Evolutionary conservation across 2,797 vertebrate genomes (phyloP), one percentile per base, ranked within the genome.

Genomic region (Coccyzus lansbergi): DNA sequence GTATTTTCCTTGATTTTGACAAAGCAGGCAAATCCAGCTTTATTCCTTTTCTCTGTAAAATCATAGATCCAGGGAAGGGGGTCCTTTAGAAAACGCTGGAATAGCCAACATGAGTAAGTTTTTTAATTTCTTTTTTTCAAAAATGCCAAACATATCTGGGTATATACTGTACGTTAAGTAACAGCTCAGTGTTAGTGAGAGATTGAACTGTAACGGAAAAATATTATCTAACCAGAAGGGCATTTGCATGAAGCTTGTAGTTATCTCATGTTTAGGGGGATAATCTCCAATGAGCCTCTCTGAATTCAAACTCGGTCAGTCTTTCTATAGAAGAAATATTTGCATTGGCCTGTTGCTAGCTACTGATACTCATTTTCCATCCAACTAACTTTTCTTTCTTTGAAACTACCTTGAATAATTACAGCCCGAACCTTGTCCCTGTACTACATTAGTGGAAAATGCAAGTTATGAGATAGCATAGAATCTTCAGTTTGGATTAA

Each of bases 321-420:
- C 48, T 89, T 26, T 59, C 59, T 82, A 31, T 49, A 46, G 51
- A 64, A 62, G 65, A 83, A 78, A 78, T 59, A 64, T 62, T 81
- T 91, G 34, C 85, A 28, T 48, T 93, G 58, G 70, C 16, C n/a
- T 69, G 0, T 58, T 86, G 89, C 82, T 89, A 34, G 34, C 0
- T 2, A 64, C 34, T 62, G 82, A 68, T 91, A n/a, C 49, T 53
- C 24, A 75, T 89, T 94, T 90, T 93, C 58, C 75, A 7, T 83
- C 72, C 14, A 26, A 2, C 49, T 40, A 91, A 29, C 64, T 79
- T 52, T 68, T 88, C 65, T 70, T 86, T 74, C 86, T 88, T 74
- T 56, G 52, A 82, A 88, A 74, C 40, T 82, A 74, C 70, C 74
- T 94, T 21, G 68, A 72, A 64, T 94, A 88, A 86, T 92, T 84